Evolutionary conservation across 2,888 invertebrate genomes (phyloP), one percentile per base, ranked within the genome.

Genomic region (Hydraecia micacea): DNA sequence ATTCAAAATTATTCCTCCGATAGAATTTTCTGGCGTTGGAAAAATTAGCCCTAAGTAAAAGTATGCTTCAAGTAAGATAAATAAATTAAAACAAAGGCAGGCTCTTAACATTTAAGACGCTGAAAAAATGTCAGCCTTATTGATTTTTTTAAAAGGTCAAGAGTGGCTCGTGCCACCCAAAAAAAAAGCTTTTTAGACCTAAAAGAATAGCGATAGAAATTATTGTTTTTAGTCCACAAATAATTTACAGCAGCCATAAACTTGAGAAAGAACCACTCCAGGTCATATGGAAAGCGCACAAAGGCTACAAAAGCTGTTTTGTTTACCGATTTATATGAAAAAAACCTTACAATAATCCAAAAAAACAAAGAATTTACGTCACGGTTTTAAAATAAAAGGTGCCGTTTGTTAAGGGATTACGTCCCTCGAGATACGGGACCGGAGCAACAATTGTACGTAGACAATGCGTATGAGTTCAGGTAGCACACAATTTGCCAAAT

Each of bases 391-490:
- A 95, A 94, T 94, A 94, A 94, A 93, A 94, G 93, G 92, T 91
- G 92, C 90, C 94, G 93, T 94, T 94, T 95, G 93, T 94, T 90
- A 91, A 92, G 92, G 94, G 96, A 96, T 96, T 95, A 96, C 85
- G 87, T 93, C 92, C 93, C 92, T 91, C 77, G 90, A 91, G 91
- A 91, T 90, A 90, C 88, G 89, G 90, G 91, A 89, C 91, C 88
- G 88, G 90, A 90, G 93, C 93, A 94, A 91, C 95, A 94, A 95
- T 95, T 93, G 94, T 92, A 86, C 86, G 90, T 89, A 94, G 92
- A 96, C 95, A 96, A 96, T 93, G 88, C 88, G 80, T 87, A 90
- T 89, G 86, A 92, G 88, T 95, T 95, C 95, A 96, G 96, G 96
- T 96, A 96, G 95, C 95, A 92, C 90, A 89, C 86, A 91, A 91